Base-by-base conservation (phyloP, 2,113 vertebrate species). In the Cardinalis cardinalis region DNA sequence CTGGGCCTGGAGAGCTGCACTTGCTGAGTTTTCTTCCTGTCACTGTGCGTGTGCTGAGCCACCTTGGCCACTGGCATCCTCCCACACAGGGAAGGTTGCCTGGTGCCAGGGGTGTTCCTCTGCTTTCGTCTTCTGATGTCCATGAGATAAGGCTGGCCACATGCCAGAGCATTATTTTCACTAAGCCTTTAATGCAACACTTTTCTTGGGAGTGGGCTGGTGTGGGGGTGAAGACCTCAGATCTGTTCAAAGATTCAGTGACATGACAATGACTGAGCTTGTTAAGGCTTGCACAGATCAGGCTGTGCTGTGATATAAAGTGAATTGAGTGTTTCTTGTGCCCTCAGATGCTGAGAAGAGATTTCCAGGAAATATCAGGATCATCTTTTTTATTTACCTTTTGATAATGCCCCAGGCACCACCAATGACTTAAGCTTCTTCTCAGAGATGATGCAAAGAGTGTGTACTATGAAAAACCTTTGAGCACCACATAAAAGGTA, bases 11-110 rank as follows among this genome's bases (percentile, higher is more conserved):
- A 84, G 58, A 1, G 0, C 19, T 29, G 32, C 28, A 25, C 63
- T 88, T 72, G 38, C 26, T 72, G 76, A 64, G 51, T 72, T 75
- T 77, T 84, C 43, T 43, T 78, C 58, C 32, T 88, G 55, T 36
- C 0, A 0, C 34, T 0, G 1, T 28, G 23, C 26, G 41, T 24
- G 31, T 65, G 32, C 49, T 1, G 7, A 68, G 13, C 19, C 9
- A 84, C 73, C 73, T 58, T 2, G 3, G 41, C 59, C 65, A 61
- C 53, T 64, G 0, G 0, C 25, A 48, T 41, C 41, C 80, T 84
- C 70, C 92, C 81, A 92, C 71, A 17, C 0, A 1, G 61, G 55
- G 58, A 65, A 78, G 10, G 26, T 11, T 82, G 21, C 46, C 49
- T 71, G 48, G 52, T 34, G 59, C 31, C 21, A 3, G 40, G 48